phyloP scores from a whole-genome alignment of 2,888 invertebrate species.

The Hydriomena furcata region DNA sequence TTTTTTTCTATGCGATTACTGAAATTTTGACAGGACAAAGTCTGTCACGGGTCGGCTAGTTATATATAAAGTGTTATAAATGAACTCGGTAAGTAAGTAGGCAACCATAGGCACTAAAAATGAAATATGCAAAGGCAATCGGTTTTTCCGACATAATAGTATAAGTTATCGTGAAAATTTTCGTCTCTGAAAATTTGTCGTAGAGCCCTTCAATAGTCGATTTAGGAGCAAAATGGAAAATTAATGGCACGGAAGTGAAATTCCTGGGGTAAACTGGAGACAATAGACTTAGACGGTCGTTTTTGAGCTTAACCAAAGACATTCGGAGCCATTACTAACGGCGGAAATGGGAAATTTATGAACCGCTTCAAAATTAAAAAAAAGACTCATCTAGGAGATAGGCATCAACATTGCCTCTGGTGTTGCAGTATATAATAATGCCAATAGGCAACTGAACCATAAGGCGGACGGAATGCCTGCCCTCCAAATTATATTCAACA shows the following conservation, averaged over 20 bases:
- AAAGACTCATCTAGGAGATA: no score
- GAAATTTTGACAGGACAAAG: no score
- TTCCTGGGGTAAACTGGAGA: slow-evolving; percentile 62
- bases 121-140: slow-evolving; percentile 47
- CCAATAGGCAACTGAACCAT: no score
- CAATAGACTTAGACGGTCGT: slow-evolving; percentile 57
- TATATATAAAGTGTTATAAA: slow-evolving; percentile 1
- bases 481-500: no score
- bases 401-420: no score
- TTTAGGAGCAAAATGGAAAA: slow-evolving; percentile 71
- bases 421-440: no score
- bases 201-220: slow-evolving; percentile 65
- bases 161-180: slow-evolving; percentile 59
- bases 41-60: no score
- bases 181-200: slow-evolving; percentile 57
- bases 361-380: no score
- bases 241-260: slow-evolving; percentile 75
- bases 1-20: no score
- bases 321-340: slow-evolving; percentile 43
- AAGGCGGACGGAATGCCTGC: no score
- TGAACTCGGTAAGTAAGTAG: background rate
- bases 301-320: slow-evolving; percentile 50
- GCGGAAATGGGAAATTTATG: slow-evolving; percentile 35
- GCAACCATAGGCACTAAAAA: slow-evolving; percentile 28
- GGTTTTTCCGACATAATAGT: slow-evolving; percentile 52